phyloP scores from a whole-genome alignment of 2,797 vertebrate species.

The Cryptoprocta ferox region DNA sequence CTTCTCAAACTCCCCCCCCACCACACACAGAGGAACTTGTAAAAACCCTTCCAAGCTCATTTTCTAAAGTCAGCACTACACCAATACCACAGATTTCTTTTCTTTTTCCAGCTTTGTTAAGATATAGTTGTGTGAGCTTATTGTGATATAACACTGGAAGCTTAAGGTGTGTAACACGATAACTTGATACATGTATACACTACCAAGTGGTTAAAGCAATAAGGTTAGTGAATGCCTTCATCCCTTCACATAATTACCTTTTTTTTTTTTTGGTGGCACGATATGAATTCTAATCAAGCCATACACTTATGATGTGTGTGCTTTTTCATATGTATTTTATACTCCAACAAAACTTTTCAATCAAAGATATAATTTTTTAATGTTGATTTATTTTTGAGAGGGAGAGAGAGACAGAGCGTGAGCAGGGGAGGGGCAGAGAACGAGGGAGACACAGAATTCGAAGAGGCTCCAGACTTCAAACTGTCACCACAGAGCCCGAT shows the following conservation, averaged over 20 bases:
- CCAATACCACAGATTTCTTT: background rate
- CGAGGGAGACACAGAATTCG: too few relatives aligned
- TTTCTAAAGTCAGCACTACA: background rate
- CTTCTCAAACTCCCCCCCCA: background rate
- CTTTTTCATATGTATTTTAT: background rate
- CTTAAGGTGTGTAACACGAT: background rate
- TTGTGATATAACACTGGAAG: background rate
- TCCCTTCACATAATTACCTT: background rate
- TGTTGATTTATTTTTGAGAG: too few relatives aligned
- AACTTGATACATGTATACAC: background rate
- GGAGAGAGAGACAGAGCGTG: too few relatives aligned
- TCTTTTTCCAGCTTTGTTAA: background rate
- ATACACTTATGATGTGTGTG: background rate
- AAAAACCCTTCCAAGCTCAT: background rate
- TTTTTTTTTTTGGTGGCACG: background rate
- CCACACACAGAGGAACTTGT: too few relatives aligned
- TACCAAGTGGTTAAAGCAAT: background rate
- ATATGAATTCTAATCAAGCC: background rate
- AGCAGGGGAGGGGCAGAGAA: too few relatives aligned
- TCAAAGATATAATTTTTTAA: background rate
- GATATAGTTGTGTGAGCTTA: background rate
- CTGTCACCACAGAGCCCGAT: too few relatives aligned
- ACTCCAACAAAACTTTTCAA: background rate
- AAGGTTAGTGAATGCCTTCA: background rate
- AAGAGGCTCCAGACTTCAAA: too few relatives aligned